Evolutionary conservation across 2,113 vertebrate species (phyloP), one percentile per base, ranked within the genome.

Genomic region (Gila orcuttii): DNA sequence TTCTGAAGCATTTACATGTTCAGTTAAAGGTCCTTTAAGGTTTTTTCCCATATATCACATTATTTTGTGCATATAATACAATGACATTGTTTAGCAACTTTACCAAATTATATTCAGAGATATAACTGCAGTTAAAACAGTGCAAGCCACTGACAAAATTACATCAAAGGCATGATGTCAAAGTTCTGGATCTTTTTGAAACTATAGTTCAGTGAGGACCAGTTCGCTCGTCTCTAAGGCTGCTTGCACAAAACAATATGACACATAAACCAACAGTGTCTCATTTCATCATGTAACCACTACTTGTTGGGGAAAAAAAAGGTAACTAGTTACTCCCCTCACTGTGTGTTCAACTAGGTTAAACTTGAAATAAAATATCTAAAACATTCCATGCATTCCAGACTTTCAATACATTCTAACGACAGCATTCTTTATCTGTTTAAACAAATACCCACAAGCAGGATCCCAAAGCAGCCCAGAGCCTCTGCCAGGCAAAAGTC

Each of bases 391-490:
- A 1, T 21, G 6, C 90, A 90, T 94, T 91, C 91, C 86, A 84
- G 25, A 2, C 47, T 45, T 39, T 73, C 73, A 52, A 83, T 66
- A 2, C 62, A 73, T 83, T 89, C 74, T 42, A 50, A 47, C 50
- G 55, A 89, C 88, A 88, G 89, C 28, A 76, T 90, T 90, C 91
- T 84, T 91, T 85, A 92, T 91, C 84, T 82, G 88, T 90, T 90
- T 77, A 84, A 91, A 91, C 91, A 90, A 92, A 93, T 89, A 90
- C 90, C 92, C 93, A 88, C 62, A 89, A 89, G 81, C 11, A 9
- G 55, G 88, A 91, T 94, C 92, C 93, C 90, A 92, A 84, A 88
- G 68, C 39, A 42, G 76, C 66, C 23, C 23, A 17, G 71, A 82
- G 74, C 60, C 76, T 31, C 62, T 57, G 68, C 86, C 80, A 77